Conservation (phyloP, 2,888 invertebrate genomes). For the Lasioglossum zephyrum region DNA sequence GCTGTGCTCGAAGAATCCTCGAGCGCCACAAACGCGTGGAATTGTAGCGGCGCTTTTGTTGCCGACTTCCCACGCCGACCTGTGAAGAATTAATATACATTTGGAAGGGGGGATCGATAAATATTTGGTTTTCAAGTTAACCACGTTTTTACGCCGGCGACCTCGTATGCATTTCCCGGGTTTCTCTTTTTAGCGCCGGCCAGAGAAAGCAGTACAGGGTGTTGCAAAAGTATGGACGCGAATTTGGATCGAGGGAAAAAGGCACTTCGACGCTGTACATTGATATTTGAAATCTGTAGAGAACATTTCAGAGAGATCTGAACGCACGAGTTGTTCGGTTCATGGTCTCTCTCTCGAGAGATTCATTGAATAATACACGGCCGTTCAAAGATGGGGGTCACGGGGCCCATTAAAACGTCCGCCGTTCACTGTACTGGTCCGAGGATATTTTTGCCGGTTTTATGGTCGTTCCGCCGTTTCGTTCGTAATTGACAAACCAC, state of each 20-base stretch:
- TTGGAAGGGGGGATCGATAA: background rate
- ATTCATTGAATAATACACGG: background rate
- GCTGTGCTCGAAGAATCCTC: accelerated
- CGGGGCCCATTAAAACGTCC: background rate
- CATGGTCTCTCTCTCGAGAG: background rate
- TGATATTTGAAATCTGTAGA: background rate
- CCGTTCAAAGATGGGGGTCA: background rate
- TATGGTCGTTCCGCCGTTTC: background rate
- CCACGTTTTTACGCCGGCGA: conserved; percentile 29
- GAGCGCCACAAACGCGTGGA: background rate
- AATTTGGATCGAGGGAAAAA: background rate
- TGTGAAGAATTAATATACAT: background rate
- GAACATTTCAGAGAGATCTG: background rate
- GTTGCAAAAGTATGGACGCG: background rate
- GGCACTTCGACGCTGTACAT: background rate
- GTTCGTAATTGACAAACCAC: background rate
- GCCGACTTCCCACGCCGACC: background rate
- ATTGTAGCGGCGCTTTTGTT: background rate
- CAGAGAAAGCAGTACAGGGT: conserved; percentile 58
- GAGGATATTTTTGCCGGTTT: conserved; percentile 2
- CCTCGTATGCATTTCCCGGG: conserved; percentile 55
- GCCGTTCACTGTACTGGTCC: background rate
- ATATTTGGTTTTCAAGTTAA: conserved; percentile 33
- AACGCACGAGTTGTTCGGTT: background rate
- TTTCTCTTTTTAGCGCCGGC: conserved; percentile 60